These are phyloP conservation scores for Megaptera novaeangliae DNA, from an alignment of 2,113 vertebrate genomes.

Conservation along the genomic window DNA sequence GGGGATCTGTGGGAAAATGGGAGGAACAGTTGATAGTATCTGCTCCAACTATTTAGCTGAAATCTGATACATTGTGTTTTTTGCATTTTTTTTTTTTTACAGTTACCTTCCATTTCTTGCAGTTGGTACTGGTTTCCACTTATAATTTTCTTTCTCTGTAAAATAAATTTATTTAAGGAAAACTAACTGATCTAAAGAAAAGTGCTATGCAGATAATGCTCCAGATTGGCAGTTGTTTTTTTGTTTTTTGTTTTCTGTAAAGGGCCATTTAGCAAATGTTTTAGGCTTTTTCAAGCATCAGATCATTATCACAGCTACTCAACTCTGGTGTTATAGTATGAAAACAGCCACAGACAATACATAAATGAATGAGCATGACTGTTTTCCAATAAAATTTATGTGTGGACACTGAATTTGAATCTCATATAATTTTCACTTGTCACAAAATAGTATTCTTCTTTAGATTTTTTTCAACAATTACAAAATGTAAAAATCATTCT, in stretches of 20 bases:
- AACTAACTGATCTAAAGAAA: conserved; percentile 44
- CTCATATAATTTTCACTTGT: conserved; percentile 3
- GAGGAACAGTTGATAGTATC: neutral
- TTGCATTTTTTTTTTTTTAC: neutral
- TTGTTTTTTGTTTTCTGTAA: neutral
- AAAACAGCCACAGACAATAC: neutral
- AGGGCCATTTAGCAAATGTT: neutral
- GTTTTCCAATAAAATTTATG: neutral
- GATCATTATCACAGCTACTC: neutral
- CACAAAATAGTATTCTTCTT: neutral
- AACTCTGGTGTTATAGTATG: neutral
- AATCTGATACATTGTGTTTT: neutral
- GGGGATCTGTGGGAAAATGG: neutral
- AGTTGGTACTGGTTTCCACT: neutral
- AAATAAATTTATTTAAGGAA: conserved; percentile 41
- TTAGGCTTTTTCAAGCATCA: neutral
- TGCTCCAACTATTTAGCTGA: neutral
- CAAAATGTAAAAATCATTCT: neutral
- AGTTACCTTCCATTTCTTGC: conserved; percentile 5
- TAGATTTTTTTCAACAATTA: neutral
- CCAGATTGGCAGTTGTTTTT: neutral
- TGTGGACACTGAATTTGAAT: neutral
- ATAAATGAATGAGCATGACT: neutral
- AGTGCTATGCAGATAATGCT: neutral
- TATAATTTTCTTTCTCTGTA: conserved; percentile 3